Conservation (phyloP, 1,140 invertebrate genomes). For the Camponotus pennsylvanicus region DNA sequence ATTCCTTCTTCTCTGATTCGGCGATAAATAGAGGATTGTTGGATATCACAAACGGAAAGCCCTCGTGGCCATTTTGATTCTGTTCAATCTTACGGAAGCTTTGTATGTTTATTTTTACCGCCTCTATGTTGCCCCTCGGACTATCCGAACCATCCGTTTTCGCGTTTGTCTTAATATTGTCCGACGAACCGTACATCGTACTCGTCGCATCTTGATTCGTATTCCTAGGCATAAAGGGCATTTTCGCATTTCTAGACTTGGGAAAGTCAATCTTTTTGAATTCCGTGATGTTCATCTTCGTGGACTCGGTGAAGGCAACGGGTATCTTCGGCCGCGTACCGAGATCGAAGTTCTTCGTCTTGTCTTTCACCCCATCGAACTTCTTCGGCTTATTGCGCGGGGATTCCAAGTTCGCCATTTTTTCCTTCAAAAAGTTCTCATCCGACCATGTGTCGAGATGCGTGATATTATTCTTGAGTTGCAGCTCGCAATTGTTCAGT, state of each 20-base stretch:
- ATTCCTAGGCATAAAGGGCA: conserved; percentile 69
- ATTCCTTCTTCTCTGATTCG: conserved; percentile 79
- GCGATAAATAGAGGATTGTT: conserved; percentile 83
- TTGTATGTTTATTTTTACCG: conserved; percentile 80
- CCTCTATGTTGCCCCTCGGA: conserved; percentile 78
- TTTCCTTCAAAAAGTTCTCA: conserved; percentile 65
- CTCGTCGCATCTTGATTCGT: conserved; percentile 70
- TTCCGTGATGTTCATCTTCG: conserved; percentile 76
- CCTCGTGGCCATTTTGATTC: conserved; percentile 81
- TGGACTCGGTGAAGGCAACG: conserved; percentile 59
- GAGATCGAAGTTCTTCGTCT: conserved; percentile 70
- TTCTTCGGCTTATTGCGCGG: conserved; percentile 68
- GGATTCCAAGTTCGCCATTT: conserved; percentile 71
- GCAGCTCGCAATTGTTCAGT: conserved; percentile 66
- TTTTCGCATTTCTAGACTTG: conserved; percentile 66
- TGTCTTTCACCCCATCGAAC: conserved; percentile 69
- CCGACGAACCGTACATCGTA: conserved; percentile 65
- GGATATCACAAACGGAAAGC: conserved; percentile 82
- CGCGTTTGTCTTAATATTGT: conserved; percentile 76
- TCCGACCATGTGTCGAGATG: conserved; percentile 58
- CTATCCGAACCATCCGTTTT: conserved; percentile 71
- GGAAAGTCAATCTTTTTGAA: conserved; percentile 77
- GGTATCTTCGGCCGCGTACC: conserved; percentile 80
- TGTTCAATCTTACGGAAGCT: conserved; percentile 80
- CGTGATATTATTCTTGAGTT: conserved; percentile 49